Evolutionary conservation across 2,888 invertebrate species (phyloP).

Genomic region (Rotaria socialis): DNA sequence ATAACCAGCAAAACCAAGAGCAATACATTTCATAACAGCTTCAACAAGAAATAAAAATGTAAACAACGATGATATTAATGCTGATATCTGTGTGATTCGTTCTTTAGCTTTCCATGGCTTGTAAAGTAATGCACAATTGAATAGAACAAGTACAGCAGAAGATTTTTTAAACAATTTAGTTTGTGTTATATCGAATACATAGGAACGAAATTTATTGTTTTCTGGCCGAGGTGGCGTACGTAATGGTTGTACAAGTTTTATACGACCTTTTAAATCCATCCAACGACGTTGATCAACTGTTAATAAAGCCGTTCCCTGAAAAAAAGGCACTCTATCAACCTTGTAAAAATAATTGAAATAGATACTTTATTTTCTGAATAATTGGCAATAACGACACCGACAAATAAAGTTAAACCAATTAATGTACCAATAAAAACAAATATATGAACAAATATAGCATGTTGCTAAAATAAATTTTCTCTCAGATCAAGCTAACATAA

Average conservation of each 20-base stretch:
- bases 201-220: constrained; percentile 80
- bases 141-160: constrained; percentile 84
- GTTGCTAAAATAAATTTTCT: constrained; percentile 66
- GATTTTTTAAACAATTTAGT: constrained; percentile 88
- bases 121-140: constrained; percentile 82
- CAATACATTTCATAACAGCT: constrained; percentile 94
- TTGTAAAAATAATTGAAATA: not conserved
- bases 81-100: constrained; percentile 32
- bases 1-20: constrained; percentile 93
- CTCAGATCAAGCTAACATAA: no score
- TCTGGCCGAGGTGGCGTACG: constrained; percentile 88
- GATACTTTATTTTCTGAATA: constrained; percentile 89
- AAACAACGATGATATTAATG: constrained; percentile 80
- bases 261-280: constrained; percentile 94
- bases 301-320: constrained; percentile 82
- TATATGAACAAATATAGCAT: constrained; percentile 95
- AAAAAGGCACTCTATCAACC: not conserved
- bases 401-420: constrained; percentile 97
- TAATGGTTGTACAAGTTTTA: constrained; percentile 96
- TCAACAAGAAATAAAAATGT: constrained; percentile 89
- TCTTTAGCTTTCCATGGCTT: constrained; percentile 65
- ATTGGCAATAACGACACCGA: constrained; percentile 98
- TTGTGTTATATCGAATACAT: constrained; percentile 95
- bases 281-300: constrained; percentile 98
- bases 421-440: constrained; percentile 99